Evolutionary conservation across 1,140 invertebrate species (phyloP).

Genomic region (Aphaenogaster floridana): DNA sequence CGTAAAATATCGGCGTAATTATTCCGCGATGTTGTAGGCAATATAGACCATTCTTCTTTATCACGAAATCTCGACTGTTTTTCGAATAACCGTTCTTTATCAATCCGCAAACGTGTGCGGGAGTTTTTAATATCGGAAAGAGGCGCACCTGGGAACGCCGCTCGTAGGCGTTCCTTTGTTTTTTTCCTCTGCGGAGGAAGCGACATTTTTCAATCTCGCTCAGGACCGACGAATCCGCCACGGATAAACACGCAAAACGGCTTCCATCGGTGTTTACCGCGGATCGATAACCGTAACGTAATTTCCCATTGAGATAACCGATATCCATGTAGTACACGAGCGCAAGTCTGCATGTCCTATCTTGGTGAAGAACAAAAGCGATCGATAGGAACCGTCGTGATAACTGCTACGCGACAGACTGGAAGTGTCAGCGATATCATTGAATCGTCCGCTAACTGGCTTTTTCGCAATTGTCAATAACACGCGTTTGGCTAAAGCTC

Average conservation of each 20-base stretch:
- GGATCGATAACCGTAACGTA: conserved; percentile 68
- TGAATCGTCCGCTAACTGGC: not conserved
- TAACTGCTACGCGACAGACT: conserved; percentile 68
- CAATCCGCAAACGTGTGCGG: not conserved
- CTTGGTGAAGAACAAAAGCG: conserved; percentile 45
- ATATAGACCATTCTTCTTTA: not conserved
- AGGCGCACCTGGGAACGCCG: not conserved
- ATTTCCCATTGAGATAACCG: conserved; percentile 70
- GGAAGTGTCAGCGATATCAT: conserved; percentile 54
- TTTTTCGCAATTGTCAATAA: conserved; percentile 12
- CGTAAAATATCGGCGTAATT: not conserved
- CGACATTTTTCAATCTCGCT: conserved; percentile 54
- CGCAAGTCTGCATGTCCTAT: conserved; percentile 21
- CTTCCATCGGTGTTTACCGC: conserved; percentile 8
- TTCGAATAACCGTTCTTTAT: not conserved
- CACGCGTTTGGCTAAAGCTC: not conserved
- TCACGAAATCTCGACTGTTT: not conserved
- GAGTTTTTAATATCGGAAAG: conserved; percentile 26
- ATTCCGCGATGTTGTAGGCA: not conserved
- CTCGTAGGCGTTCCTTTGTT: conserved; percentile 26
- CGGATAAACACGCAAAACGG: conserved; percentile 55
- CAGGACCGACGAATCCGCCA: not conserved
- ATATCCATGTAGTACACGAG: conserved; percentile 8
- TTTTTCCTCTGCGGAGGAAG: not conserved
- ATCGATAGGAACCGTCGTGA: conserved; percentile 66